Conservation (phyloP, 2,113 vertebrate genomes). For the Forbesichthys agassizii region DNA sequence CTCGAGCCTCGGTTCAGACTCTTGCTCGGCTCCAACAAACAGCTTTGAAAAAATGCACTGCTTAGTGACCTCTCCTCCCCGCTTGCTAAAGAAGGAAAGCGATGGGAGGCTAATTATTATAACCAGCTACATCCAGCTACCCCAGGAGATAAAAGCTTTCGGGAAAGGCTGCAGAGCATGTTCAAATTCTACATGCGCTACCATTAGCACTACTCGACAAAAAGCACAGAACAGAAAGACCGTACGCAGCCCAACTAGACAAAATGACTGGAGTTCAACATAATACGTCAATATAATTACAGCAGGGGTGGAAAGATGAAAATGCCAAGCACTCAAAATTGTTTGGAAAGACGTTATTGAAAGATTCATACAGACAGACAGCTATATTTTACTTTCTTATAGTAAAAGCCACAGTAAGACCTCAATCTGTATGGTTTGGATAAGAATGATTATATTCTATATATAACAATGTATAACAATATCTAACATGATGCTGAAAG, state of each 20-base stretch:
- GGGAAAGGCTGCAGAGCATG: constrained; percentile 25
- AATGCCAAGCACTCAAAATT: not conserved
- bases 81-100: constrained; percentile 31
- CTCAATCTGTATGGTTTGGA: constrained; percentile 1
- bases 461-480: too few relatives aligned
- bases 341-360: not conserved
- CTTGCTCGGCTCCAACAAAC: not conserved
- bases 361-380: constrained; percentile 13
- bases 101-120: constrained; percentile 56
- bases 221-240: too few relatives aligned
- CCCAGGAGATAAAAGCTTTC: constrained; percentile 30
- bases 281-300: not conserved
- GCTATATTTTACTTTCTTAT: constrained; percentile 7
- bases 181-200: constrained; percentile 33
- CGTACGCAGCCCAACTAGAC: not conserved
- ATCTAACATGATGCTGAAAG: not conserved
- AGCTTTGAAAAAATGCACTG: not conserved
- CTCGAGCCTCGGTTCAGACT: constrained; percentile 36
- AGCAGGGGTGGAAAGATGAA: not conserved
- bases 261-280: not conserved
- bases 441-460: constrained; percentile 16
- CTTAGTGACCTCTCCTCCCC: not conserved
- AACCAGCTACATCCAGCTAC: constrained; percentile 54
- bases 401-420: not conserved
- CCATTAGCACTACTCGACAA: too few relatives aligned